Evolutionary conservation across 2,888 invertebrate species (phyloP).

Genomic region (Temnothorax unifasciatus): DNA sequence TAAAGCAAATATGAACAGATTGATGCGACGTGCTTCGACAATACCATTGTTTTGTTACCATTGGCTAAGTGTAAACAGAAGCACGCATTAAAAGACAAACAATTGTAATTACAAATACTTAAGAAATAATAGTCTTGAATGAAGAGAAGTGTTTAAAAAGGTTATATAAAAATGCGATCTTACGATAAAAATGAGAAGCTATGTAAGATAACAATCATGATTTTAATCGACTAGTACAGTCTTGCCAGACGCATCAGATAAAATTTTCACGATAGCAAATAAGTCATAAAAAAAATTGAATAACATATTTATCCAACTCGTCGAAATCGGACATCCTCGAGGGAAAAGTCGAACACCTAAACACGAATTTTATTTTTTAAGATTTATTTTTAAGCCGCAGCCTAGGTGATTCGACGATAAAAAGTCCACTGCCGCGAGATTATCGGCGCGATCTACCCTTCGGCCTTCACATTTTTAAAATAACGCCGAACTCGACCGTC

Average conservation of each 20-base stretch:
- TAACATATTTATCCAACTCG: not conserved
- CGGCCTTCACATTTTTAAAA: slow-evolving; percentile 48
- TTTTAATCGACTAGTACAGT: not conserved
- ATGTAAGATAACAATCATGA: not conserved
- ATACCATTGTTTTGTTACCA: not conserved
- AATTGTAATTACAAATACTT: not conserved
- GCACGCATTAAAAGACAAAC: slow-evolving; percentile 4
- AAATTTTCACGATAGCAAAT: not conserved
- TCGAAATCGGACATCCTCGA: slow-evolving; percentile 18
- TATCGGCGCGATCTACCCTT: slow-evolving; percentile 42
- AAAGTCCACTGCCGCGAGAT: slow-evolving; percentile 21
- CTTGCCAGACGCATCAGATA: not conserved
- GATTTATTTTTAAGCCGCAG: not conserved
- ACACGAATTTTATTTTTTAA: not conserved
- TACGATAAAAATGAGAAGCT: not conserved
- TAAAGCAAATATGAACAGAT: not conserved
- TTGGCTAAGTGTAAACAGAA: not conserved
- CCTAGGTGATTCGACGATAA: slow-evolving; percentile 23
- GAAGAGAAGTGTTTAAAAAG: not conserved
- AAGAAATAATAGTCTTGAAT: not conserved
- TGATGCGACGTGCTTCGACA: not conserved
- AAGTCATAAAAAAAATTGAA: slow-evolving; percentile 24
- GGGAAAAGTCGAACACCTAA: not conserved
- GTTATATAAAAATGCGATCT: not conserved
- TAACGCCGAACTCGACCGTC: slow-evolving; percentile 33